Base-by-base conservation (phyloP, 2,888 invertebrate species). In the Chrysotoxum bicinctum region DNA sequence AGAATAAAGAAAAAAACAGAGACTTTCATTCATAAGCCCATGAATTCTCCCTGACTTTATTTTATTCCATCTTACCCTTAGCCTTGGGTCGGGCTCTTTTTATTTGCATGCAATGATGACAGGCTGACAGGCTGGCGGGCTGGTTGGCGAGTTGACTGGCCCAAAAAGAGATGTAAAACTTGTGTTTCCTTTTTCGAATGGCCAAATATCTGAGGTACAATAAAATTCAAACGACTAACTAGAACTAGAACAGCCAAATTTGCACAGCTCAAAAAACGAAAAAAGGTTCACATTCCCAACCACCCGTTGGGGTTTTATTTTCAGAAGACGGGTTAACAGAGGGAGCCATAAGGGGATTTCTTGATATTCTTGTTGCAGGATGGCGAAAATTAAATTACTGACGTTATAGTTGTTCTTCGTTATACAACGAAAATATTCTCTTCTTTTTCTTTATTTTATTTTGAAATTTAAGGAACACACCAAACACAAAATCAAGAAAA, bases 121-220 rank as follows among this genome's bases (percentile, higher is more conserved):
- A 48, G 50, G 16, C 32, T 10, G 45, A 6, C 9, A 1, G 30
- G 10, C 3, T 32, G 6, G 48, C 1, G 19, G 12, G 10, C 1
- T 19, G 43, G 7, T 5, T 48, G 23, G 12, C 2, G 2, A 1
- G 50, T 6, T 12, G 12, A 26, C 21, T 37, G 14, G 1, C 35
- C 64, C 23, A 35, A 77, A 66, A 69, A 56, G 19, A 70, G 16
- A 62, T 32, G 50, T 30, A 43, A 66, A 72, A 60, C 52, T 56
- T 70, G 37, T 62, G 40, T 12, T 62, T 43, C 40, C n/a, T 43
- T 14, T 62, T 56, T 35, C 52, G 54, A 84, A 80, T 75, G 84
- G 70, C 79, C 83, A 84, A 79, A 84, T 84, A 70, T 75, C 84
- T 80, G 80, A 80, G 84, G 80, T 72, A 80, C 72, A 75, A 84